phyloP scores from a whole-genome alignment of 2,797 vertebrate species.

The Taenioides sp. region DNA sequence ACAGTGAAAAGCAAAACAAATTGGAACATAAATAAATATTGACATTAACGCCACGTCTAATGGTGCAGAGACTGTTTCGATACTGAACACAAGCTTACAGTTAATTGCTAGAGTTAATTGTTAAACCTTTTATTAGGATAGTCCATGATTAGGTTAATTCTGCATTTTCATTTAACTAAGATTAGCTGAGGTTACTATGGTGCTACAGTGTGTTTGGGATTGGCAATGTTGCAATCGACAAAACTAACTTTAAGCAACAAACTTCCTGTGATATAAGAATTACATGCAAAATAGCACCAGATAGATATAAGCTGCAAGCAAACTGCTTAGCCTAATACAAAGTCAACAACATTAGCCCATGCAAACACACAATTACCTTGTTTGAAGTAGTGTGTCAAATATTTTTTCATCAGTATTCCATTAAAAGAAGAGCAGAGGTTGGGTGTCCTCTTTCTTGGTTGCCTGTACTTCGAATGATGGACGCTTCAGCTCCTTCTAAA shows the following conservation, averaged over 20 bases:
- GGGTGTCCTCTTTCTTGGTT: slow-evolving; percentile 46
- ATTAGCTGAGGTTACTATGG: neutral
- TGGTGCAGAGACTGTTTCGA: neutral
- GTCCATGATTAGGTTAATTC: neutral
- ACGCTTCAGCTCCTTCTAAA: slow-evolving; percentile 30
- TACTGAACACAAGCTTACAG: neutral
- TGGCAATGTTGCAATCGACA: too few relatives aligned
- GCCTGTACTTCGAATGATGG: slow-evolving; percentile 42
- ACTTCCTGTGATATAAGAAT: neutral
- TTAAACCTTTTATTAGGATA: neutral
- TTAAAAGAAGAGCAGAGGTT: slow-evolving; percentile 33
- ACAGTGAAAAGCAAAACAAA: neutral
- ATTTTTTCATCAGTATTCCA: slow-evolving; percentile 36
- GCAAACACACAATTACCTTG: slow-evolving; percentile 46
- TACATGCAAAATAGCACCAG: neutral
- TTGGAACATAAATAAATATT: neutral
- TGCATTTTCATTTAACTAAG: neutral
- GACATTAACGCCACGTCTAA: neutral
- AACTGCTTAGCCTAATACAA: slow-evolving; percentile 21
- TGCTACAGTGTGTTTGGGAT: too few relatives aligned
- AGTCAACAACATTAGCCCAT: slow-evolving; percentile 28
- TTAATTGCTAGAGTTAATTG: neutral
- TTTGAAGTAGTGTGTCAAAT: slow-evolving; percentile 26
- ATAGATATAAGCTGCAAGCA: neutral
- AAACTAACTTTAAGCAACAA: neutral